Evolutionary conservation across 2,888 invertebrate species (phyloP), one percentile per base, ranked within the genome.

Genomic region (Nemurella pictetii): DNA sequence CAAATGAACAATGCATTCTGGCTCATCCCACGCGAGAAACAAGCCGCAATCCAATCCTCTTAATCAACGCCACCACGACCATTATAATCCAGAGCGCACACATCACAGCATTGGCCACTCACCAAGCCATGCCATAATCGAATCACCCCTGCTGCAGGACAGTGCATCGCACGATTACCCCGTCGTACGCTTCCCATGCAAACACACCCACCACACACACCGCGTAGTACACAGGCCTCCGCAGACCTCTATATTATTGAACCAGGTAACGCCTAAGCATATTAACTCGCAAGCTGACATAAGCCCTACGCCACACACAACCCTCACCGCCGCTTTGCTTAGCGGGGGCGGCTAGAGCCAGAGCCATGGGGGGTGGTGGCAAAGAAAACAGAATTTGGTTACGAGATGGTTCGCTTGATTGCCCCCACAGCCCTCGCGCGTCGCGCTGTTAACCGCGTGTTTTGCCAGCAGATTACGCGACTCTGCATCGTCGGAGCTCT

Each of bases 331-430:
- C 75, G 15, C 29, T n/a, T 35, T 35, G 26, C 25, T 32, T 55
- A 55, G 55, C 20, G 55, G 55, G 55, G 55, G 55, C 20, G 9
- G 2, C 55, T 2, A 20, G 55, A 20, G 9, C 4, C 32, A 5
- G 32, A 9, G 32, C 32, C 9, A 30, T 27, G 15, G 78, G 28
- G 78, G 78, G 20, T 85, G 86, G 85, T 85, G 85, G 80, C 80
- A 55, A 29, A 78, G 55, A 84, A 85, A 86, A 86, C 86, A 86
- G 86, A 84, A 86, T 86, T 86, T 86, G 85, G 85, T 85, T 78
- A 84, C 32, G 55, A 84, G 85, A 84, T 84, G 85, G 85, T 78
- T 82, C 80, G 32, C 84, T 83, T 85, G 85, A 85, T 85, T 84
- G 84, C 25, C 55, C 83, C 84, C 36, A 26, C 82, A 0, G 36